Percentiles rank a stretch among this genome's conserved stretches.
Evolutionary conservation across 1,140 invertebrate species (phyloP).

Genomic region (Hypothenemus hampei): DNA sequence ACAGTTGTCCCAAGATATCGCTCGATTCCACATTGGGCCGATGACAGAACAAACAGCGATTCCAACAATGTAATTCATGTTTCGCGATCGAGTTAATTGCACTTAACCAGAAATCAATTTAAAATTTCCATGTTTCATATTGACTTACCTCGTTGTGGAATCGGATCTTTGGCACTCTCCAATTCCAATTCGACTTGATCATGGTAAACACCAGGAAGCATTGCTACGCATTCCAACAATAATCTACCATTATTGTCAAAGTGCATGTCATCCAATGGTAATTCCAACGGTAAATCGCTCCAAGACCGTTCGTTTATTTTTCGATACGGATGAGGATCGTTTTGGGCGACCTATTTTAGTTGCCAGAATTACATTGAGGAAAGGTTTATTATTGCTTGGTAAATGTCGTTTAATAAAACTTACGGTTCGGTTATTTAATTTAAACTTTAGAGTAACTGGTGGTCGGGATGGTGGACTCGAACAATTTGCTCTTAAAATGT

Average conservation of each 20-base stretch:
- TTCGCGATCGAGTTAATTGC: too few relatives aligned
- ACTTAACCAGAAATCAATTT: background rate
- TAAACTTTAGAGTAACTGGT: conserved; percentile 64
- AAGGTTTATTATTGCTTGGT: background rate
- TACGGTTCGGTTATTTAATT: conserved; percentile 70
- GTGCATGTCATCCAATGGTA: conserved; percentile 39
- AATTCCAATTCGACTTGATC: conserved; percentile 51
- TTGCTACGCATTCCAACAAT: conserved; percentile 50
- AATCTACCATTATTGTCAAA: conserved; percentile 45
- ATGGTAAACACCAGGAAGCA: conserved; percentile 51
- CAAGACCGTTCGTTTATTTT: conserved; percentile 34
- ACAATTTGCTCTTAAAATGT: conserved; percentile 69
- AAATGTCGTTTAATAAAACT: conserved; percentile 23
- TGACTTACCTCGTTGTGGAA: conserved; percentile 51
- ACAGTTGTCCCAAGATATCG: too few relatives aligned
- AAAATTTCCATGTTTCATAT: background rate
- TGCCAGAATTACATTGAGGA: background rate
- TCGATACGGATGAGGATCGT: conserved; percentile 40
- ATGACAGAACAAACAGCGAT: too few relatives aligned
- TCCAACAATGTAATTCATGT: too few relatives aligned
- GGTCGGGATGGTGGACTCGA: conserved; percentile 67
- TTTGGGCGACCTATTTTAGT: conserved; percentile 41
- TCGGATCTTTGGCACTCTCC: conserved; percentile 50
- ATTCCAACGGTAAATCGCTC: conserved; percentile 41
- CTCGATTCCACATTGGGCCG: too few relatives aligned